Conservation (phyloP, 2,113 vertebrate species). For the Chrysochloris asiatica region DNA sequence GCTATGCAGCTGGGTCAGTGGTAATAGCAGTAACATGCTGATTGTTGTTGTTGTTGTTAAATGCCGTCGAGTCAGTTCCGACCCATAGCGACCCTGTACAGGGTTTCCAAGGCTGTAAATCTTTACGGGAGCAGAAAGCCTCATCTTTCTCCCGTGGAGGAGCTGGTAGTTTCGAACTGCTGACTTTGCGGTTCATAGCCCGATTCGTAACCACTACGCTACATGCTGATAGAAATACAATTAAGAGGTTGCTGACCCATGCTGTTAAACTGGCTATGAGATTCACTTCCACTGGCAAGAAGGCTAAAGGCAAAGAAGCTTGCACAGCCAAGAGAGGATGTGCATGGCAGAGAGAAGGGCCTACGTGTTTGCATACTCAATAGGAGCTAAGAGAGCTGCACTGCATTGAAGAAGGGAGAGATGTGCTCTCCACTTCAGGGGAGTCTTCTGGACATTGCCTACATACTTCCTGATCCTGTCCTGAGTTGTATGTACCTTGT, state of each 20-base stretch:
- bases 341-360: not conserved
- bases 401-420: not conserved
- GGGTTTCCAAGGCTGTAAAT: too few species aligned
- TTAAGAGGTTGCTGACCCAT: not conserved
- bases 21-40: too few species aligned
- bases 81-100: too few species aligned
- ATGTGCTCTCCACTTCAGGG: not conserved
- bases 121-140: too few species aligned
- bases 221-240: too few species aligned
- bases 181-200: too few species aligned
- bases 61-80: too few species aligned
- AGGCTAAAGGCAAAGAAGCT: not conserved
- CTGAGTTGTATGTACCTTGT: not conserved
- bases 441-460: not conserved
- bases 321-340: not conserved
- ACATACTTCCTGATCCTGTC: not conserved
- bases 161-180: too few species aligned
- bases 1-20: too few species aligned
- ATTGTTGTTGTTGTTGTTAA: too few species aligned
- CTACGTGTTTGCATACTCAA: not conserved
- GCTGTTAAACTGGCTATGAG: not conserved
- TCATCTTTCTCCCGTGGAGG: too few species aligned
- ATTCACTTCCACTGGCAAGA: not conserved
- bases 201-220: too few species aligned
- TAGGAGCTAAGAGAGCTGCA: not conserved